Conservation (phyloP, 2,797 vertebrate species). For the Australoheros facetus region DNA sequence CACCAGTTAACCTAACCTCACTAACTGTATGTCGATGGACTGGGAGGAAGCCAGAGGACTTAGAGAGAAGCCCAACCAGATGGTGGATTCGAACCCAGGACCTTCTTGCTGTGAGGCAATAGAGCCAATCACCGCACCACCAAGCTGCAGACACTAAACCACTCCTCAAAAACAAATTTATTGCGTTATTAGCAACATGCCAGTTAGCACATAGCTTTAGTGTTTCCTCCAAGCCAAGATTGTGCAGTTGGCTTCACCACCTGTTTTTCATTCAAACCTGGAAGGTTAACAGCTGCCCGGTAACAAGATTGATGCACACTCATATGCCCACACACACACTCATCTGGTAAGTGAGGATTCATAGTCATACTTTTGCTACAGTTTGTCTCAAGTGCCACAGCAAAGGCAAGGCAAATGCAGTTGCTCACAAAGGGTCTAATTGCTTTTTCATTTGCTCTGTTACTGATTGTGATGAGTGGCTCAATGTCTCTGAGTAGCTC, state of each 20-base stretch:
- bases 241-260: slow-evolving; percentile 50
- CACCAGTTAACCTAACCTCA: too few relatives aligned
- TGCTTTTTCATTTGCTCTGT: slow-evolving; percentile 41
- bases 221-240: slow-evolving; percentile 37
- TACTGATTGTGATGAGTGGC: slow-evolving; percentile 45
- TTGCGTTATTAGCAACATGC: slow-evolving; percentile 56
- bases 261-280: slow-evolving; percentile 73
- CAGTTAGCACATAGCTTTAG: slow-evolving; percentile 47
- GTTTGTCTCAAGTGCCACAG: slow-evolving; percentile 44
- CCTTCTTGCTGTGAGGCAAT: too few relatives aligned
- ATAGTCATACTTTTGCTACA: slow-evolving; percentile 18
- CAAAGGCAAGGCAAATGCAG: neutral
- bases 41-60: too few relatives aligned
- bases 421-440: slow-evolving; percentile 39
- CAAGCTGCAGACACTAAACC: slow-evolving; percentile 20
- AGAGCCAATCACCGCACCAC: too few relatives aligned
- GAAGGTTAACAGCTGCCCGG: slow-evolving; percentile 66
- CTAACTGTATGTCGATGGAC: too few relatives aligned
- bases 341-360: slow-evolving; percentile 9
- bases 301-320: slow-evolving; percentile 42
- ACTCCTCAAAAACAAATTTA: slow-evolving; percentile 11
- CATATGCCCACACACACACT: slow-evolving; percentile 3
- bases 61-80: too few relatives aligned
- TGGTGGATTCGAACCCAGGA: too few relatives aligned
- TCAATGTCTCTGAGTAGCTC: slow-evolving; percentile 9